Percentiles rank a stretch among this genome's conserved stretches.
These are phyloP conservation scores for Kuschelorhynchus macadamiae DNA, from an alignment of 2,888 invertebrate genomes.

Conservation along the genomic window DNA sequence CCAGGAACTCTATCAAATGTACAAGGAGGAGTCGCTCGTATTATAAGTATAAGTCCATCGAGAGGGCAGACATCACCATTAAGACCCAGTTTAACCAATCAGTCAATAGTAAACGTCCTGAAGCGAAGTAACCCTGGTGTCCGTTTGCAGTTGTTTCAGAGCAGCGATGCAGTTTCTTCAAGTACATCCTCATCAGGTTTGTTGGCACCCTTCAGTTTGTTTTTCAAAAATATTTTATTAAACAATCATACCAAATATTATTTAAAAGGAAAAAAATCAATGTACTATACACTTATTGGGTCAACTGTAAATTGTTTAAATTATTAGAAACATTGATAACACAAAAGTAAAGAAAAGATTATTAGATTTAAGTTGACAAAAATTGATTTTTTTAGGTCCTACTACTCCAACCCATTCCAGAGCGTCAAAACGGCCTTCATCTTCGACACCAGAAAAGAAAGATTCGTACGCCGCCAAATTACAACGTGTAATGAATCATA, in stretches of 20 bases:
- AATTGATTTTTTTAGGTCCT: slow-evolving; percentile 10
- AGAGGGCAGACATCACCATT: slow-evolving; percentile 59
- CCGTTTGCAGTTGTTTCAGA: slow-evolving; percentile 63
- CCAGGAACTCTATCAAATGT: slow-evolving; percentile 56
- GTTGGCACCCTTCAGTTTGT: too few species aligned
- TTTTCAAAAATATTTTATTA: neutral
- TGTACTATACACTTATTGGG: too few species aligned
- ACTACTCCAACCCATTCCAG: slow-evolving; percentile 54
- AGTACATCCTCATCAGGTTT: neutral
- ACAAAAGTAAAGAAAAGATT: too few species aligned
- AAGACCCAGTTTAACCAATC: slow-evolving; percentile 68
- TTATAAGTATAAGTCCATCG: slow-evolving; percentile 70
- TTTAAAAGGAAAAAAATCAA: too few species aligned
- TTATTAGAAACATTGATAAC: too few species aligned
- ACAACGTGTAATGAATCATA: slow-evolving; percentile 80
- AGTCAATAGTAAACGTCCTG: slow-evolving; percentile 67
- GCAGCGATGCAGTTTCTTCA: slow-evolving; percentile 51
- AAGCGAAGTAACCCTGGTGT: slow-evolving; percentile 62
- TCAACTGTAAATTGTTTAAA: too few species aligned
- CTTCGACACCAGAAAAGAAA: slow-evolving; percentile 68
- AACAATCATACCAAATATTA: neutral
- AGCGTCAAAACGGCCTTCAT: slow-evolving; percentile 67
- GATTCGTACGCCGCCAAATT: slow-evolving; percentile 73
- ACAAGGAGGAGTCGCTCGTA: slow-evolving; percentile 70
- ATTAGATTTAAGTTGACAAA: too few species aligned